A percentile compares a stretch with the other conserved stretches of the same genome.
phyloP scores from a whole-genome alignment of 1,140 invertebrate genomes.

The Trachelipus rathkii region DNA sequence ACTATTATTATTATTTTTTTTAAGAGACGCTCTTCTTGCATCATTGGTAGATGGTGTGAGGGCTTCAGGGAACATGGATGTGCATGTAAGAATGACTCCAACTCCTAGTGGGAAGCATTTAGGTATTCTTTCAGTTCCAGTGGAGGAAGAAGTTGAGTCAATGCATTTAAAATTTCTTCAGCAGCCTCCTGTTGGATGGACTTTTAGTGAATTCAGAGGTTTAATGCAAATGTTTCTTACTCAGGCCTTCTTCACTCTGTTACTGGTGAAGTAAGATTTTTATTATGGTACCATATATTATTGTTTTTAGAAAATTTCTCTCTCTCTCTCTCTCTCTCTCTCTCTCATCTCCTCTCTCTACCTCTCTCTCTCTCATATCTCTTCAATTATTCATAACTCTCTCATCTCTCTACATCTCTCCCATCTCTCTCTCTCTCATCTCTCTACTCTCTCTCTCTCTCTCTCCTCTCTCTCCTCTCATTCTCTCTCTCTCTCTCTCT shows the following conservation, averaged over 20 bases:
- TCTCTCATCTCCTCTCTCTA: too few relatives aligned
- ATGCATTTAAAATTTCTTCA: slow-evolving; percentile 77
- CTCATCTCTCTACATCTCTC: too few relatives aligned
- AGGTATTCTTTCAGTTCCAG: slow-evolving; percentile 76
- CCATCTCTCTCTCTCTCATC: too few relatives aligned
- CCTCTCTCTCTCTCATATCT: too few relatives aligned
- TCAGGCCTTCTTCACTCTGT: slow-evolving; percentile 93
- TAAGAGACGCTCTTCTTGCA: slow-evolving; percentile 86
- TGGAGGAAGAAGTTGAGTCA: slow-evolving; percentile 93
- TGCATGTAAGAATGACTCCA: slow-evolving; percentile 85
- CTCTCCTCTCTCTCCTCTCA: too few relatives aligned
- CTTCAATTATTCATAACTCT: too few relatives aligned
- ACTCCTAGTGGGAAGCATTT: slow-evolving; percentile 80
- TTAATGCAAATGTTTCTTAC: slow-evolving; percentile 97
- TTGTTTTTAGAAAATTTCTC: too few relatives aligned
- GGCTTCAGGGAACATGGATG: slow-evolving; percentile 92
- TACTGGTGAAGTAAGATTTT: slow-evolving; percentile 79
- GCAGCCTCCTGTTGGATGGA: slow-evolving; percentile 62
- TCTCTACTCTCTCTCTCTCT: too few relatives aligned
- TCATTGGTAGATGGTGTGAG: slow-evolving; percentile 92
- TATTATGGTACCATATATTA: slow-evolving; percentile 30
- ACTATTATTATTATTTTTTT: too few relatives aligned
- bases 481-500: too few relatives aligned
- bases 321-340: too few relatives aligned
- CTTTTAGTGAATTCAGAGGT: slow-evolving; percentile 70